These are phyloP conservation scores for Rhabdomys dilectus DNA, from an alignment of 2,113 vertebrate species.

Conservation along the genomic window DNA sequence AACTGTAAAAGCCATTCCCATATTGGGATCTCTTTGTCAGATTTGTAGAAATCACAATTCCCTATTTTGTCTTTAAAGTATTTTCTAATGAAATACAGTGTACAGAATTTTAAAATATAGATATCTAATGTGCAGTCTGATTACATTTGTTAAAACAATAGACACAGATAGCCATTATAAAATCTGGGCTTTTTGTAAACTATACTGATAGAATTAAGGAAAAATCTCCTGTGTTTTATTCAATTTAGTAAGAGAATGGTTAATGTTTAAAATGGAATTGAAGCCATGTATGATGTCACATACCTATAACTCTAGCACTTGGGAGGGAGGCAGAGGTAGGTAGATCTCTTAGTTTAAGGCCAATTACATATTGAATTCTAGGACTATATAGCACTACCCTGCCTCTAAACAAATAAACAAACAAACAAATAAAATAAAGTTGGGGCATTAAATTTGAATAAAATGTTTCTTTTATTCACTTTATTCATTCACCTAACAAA, in stretches of 20 bases:
- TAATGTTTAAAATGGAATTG: constrained; percentile 46
- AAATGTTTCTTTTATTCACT: constrained; percentile 52
- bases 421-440: not conserved
- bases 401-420: not conserved
- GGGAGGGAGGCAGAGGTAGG: no score
- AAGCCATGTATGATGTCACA: not conserved
- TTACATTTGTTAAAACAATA: constrained; percentile 35
- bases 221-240: constrained; percentile 23
- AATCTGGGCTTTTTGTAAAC: not conserved
- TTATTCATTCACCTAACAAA: constrained; percentile 30
- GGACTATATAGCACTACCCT: not conserved
- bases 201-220: constrained; percentile 16
- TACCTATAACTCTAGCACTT: not conserved
- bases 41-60: constrained; percentile 60
- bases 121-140: constrained; percentile 34
- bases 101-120: constrained; percentile 51
- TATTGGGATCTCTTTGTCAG: constrained; percentile 47
- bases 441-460: not conserved
- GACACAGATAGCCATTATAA: not conserved
- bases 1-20: constrained; percentile 30
- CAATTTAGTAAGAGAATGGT: constrained; percentile 22
- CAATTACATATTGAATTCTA: not conserved
- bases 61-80: constrained; percentile 57
- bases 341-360: not conserved
- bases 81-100: constrained; percentile 41